phyloP scores from a whole-genome alignment of 2,113 vertebrate species.

The cat (Felis catus) region DNA sequence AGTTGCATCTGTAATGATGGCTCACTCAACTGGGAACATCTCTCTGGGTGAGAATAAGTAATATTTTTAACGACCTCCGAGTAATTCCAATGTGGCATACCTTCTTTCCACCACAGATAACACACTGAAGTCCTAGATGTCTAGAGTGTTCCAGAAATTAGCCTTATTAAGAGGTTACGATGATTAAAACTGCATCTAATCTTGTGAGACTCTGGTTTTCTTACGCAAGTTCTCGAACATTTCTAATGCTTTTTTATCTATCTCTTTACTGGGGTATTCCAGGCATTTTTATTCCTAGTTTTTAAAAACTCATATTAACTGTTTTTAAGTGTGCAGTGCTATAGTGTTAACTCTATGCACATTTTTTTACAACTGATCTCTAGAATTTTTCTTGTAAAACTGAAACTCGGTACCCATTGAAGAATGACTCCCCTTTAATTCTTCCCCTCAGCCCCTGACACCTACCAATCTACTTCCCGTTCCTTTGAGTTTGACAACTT shows the following conservation, averaged over 20 bases:
- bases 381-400: not conserved
- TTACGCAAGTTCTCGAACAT: not conserved
- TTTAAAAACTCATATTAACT: not conserved
- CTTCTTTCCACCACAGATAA: not conserved
- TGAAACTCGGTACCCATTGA: not conserved
- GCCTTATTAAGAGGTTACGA: not conserved
- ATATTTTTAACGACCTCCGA: constrained; percentile 12
- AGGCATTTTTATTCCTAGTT: not conserved
- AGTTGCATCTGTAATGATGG: constrained; percentile 41
- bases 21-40: constrained; percentile 38
- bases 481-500: not conserved
- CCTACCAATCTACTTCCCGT: not conserved
- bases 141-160: not conserved
- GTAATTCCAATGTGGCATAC: not conserved
- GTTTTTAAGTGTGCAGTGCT: not conserved
- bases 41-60: constrained; percentile 44
- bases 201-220: not conserved
- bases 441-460: not conserved
- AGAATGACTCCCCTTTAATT: not conserved
- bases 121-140: not conserved
- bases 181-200: not conserved
- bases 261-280: not conserved
- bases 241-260: not conserved
- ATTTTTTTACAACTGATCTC: not conserved
- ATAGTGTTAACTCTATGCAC: not conserved